phyloP scores from a whole-genome alignment of 2,797 vertebrate genomes.

The Pteropus rufus region DNA sequence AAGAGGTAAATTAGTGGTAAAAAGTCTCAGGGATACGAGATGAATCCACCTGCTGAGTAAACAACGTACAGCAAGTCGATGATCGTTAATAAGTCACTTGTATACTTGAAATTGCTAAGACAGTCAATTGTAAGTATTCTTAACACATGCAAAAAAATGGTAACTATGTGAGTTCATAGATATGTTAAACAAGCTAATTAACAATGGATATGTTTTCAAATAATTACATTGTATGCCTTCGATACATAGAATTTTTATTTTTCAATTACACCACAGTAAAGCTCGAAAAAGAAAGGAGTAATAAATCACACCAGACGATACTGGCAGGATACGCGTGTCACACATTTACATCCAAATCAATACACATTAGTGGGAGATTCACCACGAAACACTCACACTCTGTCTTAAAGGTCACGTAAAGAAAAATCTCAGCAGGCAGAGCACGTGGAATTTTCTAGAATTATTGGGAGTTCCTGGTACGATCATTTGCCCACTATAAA shows the following conservation, averaged over 20 bases:
- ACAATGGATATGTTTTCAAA: no score
- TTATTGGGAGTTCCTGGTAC: neutral
- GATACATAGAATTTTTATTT: neutral
- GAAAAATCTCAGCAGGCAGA: neutral
- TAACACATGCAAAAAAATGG: neutral
- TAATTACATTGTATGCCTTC: neutral
- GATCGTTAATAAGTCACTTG: rapidly evolving
- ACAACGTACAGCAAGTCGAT: no score
- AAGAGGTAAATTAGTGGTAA: neutral
- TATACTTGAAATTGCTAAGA: neutral
- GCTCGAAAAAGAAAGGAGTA: neutral
- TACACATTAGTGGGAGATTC: neutral
- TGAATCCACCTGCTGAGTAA: neutral
- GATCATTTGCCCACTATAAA: neutral
- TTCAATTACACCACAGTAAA: neutral
- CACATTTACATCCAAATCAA: neutral
- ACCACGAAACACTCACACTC: neutral
- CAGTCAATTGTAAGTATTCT: neutral
- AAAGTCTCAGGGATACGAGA: neutral
- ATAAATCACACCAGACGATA: no score
- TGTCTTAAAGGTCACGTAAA: neutral
- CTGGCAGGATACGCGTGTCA: neutral
- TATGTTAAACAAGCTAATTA: neutral
- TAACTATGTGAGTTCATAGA: no score
- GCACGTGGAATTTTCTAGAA: neutral